Conservation (phyloP, 2,797 vertebrate species). For the Acipenser oxyrinchus region DNA sequence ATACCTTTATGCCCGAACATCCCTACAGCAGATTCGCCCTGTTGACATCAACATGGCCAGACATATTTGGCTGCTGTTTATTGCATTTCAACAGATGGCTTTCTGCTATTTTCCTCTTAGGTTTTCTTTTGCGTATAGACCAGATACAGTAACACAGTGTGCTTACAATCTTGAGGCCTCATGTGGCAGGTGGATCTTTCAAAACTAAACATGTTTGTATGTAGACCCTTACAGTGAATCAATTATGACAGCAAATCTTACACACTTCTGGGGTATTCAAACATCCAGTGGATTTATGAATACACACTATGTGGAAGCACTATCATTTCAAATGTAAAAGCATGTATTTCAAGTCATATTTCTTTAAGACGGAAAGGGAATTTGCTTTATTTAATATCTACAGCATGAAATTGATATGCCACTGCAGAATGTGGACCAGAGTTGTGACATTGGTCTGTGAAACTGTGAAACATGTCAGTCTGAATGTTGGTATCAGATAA, state of each 20-base stretch:
- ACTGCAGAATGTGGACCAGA: no score
- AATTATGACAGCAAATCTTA: conserved; percentile 15
- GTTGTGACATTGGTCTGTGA: no score
- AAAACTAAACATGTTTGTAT: conserved; percentile 17
- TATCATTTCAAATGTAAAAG: background rate
- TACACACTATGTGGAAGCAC: background rate
- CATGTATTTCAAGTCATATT: no score
- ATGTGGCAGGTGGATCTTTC: conserved; percentile 2
- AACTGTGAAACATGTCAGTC: no score
- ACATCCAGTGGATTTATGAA: background rate
- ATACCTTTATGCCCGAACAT: no score
- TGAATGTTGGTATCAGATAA: no score
- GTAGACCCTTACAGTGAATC: conserved; percentile 18
- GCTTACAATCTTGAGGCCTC: conserved; percentile 16
- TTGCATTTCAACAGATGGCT: conserved; percentile 2
- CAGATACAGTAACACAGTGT: background rate
- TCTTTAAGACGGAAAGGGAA: no score
- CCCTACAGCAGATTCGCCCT: background rate
- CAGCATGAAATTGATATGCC: no score
- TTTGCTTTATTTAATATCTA: no score
- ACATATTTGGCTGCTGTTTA: background rate
- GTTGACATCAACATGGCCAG: background rate
- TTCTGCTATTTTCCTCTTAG: background rate
- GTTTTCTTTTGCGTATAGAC: conserved; percentile 7
- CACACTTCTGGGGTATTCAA: background rate